A percentile compares a stretch with the other conserved stretches of the same genome.
phyloP scores from a whole-genome alignment of 2,888 invertebrate genomes.

The Drosophila nr. fundita region DNA sequence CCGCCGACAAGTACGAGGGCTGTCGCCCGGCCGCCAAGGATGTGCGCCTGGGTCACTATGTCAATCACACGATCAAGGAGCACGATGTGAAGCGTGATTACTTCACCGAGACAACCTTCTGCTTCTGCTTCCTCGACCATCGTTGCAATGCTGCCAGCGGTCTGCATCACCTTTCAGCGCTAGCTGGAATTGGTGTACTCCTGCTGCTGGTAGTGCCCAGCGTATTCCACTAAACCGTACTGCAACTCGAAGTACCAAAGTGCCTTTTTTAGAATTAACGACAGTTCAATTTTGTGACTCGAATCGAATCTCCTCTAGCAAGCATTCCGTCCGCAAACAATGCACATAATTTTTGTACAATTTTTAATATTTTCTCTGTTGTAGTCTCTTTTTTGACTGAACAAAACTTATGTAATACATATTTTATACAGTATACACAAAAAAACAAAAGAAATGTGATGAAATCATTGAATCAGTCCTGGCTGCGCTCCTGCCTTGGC shows the following conservation, averaged over 20 bases:
- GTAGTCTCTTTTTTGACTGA: slow-evolving; percentile 59
- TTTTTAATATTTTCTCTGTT: slow-evolving; percentile 39
- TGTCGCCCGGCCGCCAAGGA: slow-evolving; percentile 93
- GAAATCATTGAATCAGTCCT: slow-evolving; percentile 41
- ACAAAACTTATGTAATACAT: slow-evolving; percentile 62
- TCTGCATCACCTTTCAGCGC: slow-evolving; percentile 13
- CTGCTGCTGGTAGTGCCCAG: slow-evolving; percentile 26
- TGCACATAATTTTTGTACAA: slow-evolving; percentile 30
- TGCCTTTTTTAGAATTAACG: slow-evolving; percentile 54
- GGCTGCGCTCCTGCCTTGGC: slow-evolving; percentile 64
- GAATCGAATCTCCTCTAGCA: slow-evolving; percentile 69
- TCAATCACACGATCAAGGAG: slow-evolving; percentile 94
- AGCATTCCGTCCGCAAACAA: slow-evolving; percentile 67
- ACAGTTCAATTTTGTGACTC: slow-evolving; percentile 50
- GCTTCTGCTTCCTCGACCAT: slow-evolving; percentile 96
- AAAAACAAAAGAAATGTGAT: slow-evolving; percentile 18
- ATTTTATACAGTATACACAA: slow-evolving; percentile 63
- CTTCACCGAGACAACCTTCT: slow-evolving; percentile 93
- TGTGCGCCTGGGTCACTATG: slow-evolving; percentile 92
- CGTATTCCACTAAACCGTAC: slow-evolving; percentile 9
- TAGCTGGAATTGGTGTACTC: slow-evolving; percentile 24
- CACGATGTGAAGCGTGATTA: slow-evolving; percentile 93
- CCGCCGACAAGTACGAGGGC: slow-evolving; percentile 96
- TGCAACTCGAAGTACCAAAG: slow-evolving; percentile 25
- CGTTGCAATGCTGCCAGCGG: slow-evolving; percentile 89